These are phyloP conservation scores for Lamellibrachia satsuma DNA, from an alignment of 2,888 invertebrate genomes.

Conservation along the genomic window DNA sequence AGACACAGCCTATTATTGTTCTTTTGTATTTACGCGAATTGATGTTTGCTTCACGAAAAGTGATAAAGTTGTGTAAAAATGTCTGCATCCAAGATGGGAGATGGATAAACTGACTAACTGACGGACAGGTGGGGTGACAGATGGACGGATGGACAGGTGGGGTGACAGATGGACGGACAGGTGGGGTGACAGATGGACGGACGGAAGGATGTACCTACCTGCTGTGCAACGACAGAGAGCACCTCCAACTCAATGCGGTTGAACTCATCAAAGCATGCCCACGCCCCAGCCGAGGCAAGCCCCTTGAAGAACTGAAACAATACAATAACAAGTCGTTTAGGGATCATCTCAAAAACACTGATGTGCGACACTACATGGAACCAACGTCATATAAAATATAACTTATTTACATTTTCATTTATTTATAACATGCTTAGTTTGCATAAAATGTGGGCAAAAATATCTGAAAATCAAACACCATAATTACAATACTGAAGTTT, in stretches of 20 bases:
- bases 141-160: not conserved
- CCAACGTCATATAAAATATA: not conserved
- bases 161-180: not conserved
- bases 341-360: not conserved
- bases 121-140: too few species aligned
- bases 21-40: not conserved
- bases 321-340: not conserved
- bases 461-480: too few species aligned
- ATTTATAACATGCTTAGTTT: not conserved
- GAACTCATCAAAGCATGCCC: conserved; percentile 92
- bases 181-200: not conserved
- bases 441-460: not conserved
- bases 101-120: not conserved
- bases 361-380: not conserved
- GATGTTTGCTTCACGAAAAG: not conserved
- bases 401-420: not conserved
- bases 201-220: conserved; percentile 62
- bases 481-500: too few species aligned
- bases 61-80: not conserved
- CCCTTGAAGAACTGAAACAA: conserved; percentile 76
- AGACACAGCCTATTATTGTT: not conserved
- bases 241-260: conserved; percentile 88
- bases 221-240: conserved; percentile 85
- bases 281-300: conserved; percentile 82
- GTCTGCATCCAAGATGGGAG: not conserved